A percentile compares a stretch with the other conserved stretches of the same genome.
Conservation (phyloP, 2,888 invertebrate species). For the Micropterix aruncella region DNA sequence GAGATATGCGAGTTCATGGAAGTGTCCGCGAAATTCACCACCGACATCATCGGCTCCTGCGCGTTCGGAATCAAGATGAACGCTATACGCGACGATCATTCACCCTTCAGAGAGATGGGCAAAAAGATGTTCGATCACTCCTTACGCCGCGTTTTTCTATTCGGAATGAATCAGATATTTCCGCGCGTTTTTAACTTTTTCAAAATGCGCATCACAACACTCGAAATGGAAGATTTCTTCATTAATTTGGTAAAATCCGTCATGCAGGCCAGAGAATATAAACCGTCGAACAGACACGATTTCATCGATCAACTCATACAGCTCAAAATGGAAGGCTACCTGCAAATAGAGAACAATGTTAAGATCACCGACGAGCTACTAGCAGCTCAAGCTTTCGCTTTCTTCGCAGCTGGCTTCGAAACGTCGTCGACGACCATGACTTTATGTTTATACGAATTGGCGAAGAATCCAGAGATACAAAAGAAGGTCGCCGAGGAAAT, state of each 20-base stretch:
- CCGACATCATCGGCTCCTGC: constrained; percentile 35
- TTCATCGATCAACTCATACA: constrained; percentile 36
- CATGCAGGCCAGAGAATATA: too few species aligned
- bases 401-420: constrained; percentile 35
- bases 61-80: constrained; percentile 33
- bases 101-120: constrained; percentile 32
- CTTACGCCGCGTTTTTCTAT: constrained; percentile 24
- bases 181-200: constrained; percentile 29
- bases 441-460: too few species aligned
- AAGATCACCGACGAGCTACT: constrained; percentile 34
- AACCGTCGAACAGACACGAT: too few species aligned
- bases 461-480: too few species aligned
- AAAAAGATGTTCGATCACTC: constrained; percentile 32
- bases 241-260: too few species aligned
- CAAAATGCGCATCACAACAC: constrained; percentile 28
- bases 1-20: constrained; percentile 23
- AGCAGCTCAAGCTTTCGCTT: constrained; percentile 36
- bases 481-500: constrained; percentile 31
- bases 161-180: constrained; percentile 29
- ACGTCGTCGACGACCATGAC: constrained; percentile 31
- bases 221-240: constrained; percentile 29
- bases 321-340: too few species aligned
- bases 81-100: constrained; percentile 24
- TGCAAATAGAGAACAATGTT: constrained; percentile 26
- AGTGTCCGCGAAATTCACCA: constrained; percentile 28